phyloP scores from a whole-genome alignment of 1,140 invertebrate genomes.

The Cylas formicarius region DNA sequence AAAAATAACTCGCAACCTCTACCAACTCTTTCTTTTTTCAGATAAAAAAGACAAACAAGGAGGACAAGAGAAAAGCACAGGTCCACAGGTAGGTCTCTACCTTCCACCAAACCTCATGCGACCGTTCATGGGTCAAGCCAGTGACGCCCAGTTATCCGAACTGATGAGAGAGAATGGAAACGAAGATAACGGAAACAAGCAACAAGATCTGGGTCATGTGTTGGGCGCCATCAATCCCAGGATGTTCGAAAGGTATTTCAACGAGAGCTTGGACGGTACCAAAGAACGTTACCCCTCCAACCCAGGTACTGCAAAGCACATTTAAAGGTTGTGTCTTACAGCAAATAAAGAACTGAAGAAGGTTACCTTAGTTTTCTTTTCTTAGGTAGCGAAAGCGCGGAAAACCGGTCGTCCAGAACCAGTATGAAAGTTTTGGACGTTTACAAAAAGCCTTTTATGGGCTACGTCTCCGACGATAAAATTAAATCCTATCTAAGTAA shows the following conservation, averaged over 20 bases:
- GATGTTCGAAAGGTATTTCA: slow-evolving; percentile 20
- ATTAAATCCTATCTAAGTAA: slow-evolving; percentile 6
- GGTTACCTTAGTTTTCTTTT: too few relatives aligned
- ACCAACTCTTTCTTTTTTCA: too few relatives aligned
- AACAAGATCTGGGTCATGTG: slow-evolving; percentile 4
- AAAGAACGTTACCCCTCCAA: too few relatives aligned
- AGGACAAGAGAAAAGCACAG: too few relatives aligned
- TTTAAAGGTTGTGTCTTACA: too few relatives aligned
- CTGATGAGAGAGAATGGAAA: slow-evolving; percentile 15
- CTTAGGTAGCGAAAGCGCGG: too few relatives aligned
- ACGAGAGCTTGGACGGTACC: slow-evolving; percentile 16
- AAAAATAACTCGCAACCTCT: too few relatives aligned
- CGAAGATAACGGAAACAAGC: slow-evolving; percentile 1
- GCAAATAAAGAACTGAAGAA: too few relatives aligned
- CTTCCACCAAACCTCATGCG: slow-evolving; percentile 10
- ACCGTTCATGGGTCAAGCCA: slow-evolving; percentile 19
- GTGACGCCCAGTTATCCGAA: not conserved
- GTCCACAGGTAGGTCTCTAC: slow-evolving; percentile 8
- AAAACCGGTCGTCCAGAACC: too few relatives aligned
- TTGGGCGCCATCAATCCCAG: slow-evolving; percentile 17
- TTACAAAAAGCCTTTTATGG: slow-evolving; percentile 12
- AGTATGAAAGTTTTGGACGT: slow-evolving; percentile 5
- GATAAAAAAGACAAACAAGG: not conserved
- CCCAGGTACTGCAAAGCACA: too few relatives aligned
- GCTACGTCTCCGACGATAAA: not conserved